Percentiles rank a stretch among this genome's conserved stretches.
Evolutionary conservation across 2,113 vertebrate species (phyloP).

Genomic region (Sakesphorus luctuosus): DNA sequence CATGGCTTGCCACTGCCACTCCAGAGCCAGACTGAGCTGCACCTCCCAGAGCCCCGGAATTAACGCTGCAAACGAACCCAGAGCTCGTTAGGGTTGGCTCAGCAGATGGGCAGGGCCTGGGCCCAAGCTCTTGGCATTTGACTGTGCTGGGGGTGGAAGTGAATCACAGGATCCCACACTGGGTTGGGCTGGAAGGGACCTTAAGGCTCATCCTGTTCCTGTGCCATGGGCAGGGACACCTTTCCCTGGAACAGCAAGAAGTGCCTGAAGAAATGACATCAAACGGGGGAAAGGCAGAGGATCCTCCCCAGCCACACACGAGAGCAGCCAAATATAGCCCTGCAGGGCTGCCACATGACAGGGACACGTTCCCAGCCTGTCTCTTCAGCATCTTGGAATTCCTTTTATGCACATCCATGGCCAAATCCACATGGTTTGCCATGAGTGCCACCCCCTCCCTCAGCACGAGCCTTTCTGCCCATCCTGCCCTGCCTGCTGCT

Average conservation of each 20-base stretch:
- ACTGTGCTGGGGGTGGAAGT: not conserved
- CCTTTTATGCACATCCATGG: accelerated
- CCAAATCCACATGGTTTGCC: not conserved
- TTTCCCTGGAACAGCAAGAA: accelerated
- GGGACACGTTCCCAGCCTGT: not conserved
- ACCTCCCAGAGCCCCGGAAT: not conserved
- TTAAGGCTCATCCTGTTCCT: not conserved
- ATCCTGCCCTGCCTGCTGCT: not conserved
- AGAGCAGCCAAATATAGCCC: not conserved
- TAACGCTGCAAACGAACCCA: not conserved
- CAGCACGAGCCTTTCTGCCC: not conserved
- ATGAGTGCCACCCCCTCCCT: not conserved
- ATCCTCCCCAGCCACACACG: not conserved
- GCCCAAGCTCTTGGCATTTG: accelerated
- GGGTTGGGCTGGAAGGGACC: not conserved
- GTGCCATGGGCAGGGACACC: not conserved
- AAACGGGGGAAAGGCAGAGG: not conserved
- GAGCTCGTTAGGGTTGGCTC: not conserved
- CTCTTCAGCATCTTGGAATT: not conserved
- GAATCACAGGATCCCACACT: not conserved
- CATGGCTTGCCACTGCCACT: not conserved
- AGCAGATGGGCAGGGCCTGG: not conserved
- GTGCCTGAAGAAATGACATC: not conserved
- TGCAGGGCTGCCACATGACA: not conserved
- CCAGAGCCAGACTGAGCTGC: not conserved